Evolutionary conservation across 2,888 invertebrate genomes (phyloP), one percentile per base, ranked within the genome.

Genomic region (Hipparchia sbordonii): DNA sequence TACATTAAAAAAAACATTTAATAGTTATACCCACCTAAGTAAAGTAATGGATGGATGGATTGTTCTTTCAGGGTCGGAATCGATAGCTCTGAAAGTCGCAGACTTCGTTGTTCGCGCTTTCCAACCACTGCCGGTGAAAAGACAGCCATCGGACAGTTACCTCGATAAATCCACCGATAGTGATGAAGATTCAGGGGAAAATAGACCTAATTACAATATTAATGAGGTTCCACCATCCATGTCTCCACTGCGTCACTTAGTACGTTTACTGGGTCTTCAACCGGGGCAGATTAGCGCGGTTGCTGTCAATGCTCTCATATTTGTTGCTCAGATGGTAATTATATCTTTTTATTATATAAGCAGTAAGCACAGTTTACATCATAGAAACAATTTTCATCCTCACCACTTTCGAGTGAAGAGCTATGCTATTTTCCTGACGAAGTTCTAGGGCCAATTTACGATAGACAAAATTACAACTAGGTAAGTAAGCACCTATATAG

Each of bases 291-390:
- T 97, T 74, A 96, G 97, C 51, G 97, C 97, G 0, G 96, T 97
- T 59, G 97, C 97, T 12, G 95, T 98, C 13, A 98, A 98, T 85
- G 97, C 97, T 33, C 94, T 97, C 13, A 96, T 98, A 77, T 97
- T 97, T 87, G 94, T 98, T 13, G 97, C 97, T 1, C 97, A 97
- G 90, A 94, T 97, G 95, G 97, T 97, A 89, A 93, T 94, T 87
- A 67, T 13, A 51, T n/a, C 23, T 8, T 48, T 60, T 54, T 54
- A 5, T 54, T 46, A 52, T 52, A 39, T 7, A 61, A 67, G 2
- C 12, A 65, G 51, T 51, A 51, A 46, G 6, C 8, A 5, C 48
- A 48, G 1, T 8, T 48, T 48, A 48, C 48, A 48, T 8, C 48
- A 0, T 6, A 46, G 48, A 4, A 7, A 48, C 6, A 48, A 6